phyloP scores from a whole-genome alignment of 1,140 invertebrate genomes.

The Palaemon carinicauda region DNA sequence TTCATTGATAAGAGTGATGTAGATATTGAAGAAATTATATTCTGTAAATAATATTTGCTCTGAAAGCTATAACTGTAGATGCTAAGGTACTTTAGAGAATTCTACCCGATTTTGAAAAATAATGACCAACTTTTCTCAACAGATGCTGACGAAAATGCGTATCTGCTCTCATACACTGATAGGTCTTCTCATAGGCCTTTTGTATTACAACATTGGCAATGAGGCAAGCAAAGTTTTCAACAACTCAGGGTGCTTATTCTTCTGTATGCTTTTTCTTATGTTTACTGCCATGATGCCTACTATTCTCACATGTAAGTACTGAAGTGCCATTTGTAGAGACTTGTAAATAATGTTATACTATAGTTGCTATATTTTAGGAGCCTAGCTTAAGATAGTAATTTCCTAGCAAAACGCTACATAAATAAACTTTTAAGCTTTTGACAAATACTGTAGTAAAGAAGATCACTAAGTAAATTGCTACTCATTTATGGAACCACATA shows the following conservation, averaged over 20 bases:
- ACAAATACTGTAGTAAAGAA: too few species aligned
- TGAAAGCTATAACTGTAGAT: too few species aligned
- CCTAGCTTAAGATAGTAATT: too few species aligned
- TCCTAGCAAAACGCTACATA: too few species aligned
- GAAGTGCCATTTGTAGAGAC: background rate
- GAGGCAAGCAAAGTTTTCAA: slow-evolving; percentile 91
- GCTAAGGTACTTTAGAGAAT: too few species aligned
- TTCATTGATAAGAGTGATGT: background rate
- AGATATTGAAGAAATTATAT: background rate
- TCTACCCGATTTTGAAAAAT: too few species aligned
- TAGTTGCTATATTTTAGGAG: background rate
- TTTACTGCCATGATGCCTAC: slow-evolving; percentile 97
- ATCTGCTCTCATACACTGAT: slow-evolving; percentile 87
- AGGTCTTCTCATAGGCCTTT: slow-evolving; percentile 86
- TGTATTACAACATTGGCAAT: slow-evolving; percentile 92
- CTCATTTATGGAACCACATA: too few species aligned
- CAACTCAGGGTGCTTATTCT: slow-evolving; percentile 93
- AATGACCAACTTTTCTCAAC: slow-evolving; percentile 65
- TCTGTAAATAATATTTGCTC: too few species aligned
- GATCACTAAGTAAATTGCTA: too few species aligned
- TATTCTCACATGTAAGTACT: slow-evolving; percentile 90
- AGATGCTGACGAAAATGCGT: slow-evolving; percentile 87
- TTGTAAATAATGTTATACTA: background rate
- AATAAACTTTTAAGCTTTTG: too few species aligned
- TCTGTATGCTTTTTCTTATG: slow-evolving; percentile 93